Conservation (phyloP, 2,888 invertebrate species). For the Ophion costatus region DNA sequence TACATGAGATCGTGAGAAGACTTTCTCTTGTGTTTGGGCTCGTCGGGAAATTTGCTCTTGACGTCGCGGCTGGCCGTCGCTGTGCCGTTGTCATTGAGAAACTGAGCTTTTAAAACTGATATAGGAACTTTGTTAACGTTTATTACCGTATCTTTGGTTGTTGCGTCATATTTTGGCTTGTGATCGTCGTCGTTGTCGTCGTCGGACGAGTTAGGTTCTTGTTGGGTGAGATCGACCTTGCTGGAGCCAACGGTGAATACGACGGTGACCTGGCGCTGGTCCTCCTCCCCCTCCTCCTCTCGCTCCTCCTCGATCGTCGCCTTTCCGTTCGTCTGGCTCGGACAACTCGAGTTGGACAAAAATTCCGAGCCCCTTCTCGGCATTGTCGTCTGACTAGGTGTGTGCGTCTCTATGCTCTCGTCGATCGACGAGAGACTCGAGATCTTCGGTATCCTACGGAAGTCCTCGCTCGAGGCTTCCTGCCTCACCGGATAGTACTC, state of each 20-base stretch:
- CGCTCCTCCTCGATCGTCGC: slow-evolving; percentile 59
- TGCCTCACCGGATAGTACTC: slow-evolving; percentile 75
- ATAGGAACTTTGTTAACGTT: slow-evolving; percentile 74
- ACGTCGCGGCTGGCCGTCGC: slow-evolving; percentile 46
- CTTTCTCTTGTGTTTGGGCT: slow-evolving; percentile 71
- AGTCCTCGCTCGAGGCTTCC: slow-evolving; percentile 75
- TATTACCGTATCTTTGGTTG: slow-evolving; percentile 71
- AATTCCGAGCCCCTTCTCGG: slow-evolving; percentile 70
- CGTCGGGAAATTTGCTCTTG: slow-evolving; percentile 71
- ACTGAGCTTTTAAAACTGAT: slow-evolving; percentile 73
- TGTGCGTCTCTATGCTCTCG: slow-evolving; percentile 79
- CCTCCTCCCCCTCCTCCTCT: no score
- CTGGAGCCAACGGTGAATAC: slow-evolving; percentile 80
- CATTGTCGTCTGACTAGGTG: slow-evolving; percentile 72
- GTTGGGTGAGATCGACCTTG: slow-evolving; percentile 70
- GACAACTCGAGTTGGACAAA: slow-evolving; percentile 48
- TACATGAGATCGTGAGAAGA: slow-evolving; percentile 77
- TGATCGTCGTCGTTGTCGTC: background rate
- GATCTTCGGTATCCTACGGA: slow-evolving; percentile 80
- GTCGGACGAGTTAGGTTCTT: background rate
- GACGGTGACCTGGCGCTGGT: slow-evolving; percentile 67
- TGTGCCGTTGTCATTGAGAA: slow-evolving; percentile 65
- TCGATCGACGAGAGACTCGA: slow-evolving; percentile 82
- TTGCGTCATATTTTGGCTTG: slow-evolving; percentile 16
- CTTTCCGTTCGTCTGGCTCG: slow-evolving; percentile 48